phyloP scores from a whole-genome alignment of 2,797 vertebrate genomes.

The Huso huso region DNA sequence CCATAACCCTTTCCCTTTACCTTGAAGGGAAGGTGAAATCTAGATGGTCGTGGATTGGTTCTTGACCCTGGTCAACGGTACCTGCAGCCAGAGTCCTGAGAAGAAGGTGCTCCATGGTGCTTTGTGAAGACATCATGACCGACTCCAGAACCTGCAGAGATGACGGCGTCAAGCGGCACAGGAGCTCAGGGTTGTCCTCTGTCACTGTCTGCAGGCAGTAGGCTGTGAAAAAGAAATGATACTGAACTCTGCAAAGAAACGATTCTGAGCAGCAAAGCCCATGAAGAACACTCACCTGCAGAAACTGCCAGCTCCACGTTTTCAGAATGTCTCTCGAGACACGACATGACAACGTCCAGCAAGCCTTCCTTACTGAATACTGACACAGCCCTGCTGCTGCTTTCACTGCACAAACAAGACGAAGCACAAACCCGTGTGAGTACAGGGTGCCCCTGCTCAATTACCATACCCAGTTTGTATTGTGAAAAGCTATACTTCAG shows the following conservation, averaged over 20 bases:
- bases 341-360: slow-evolving; percentile 74
- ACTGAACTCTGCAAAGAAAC: neutral
- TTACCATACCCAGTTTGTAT: too few relatives aligned
- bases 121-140: slow-evolving; percentile 61
- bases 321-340: slow-evolving; percentile 71
- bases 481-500: too few relatives aligned
- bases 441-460: too few relatives aligned
- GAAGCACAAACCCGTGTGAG: too few relatives aligned
- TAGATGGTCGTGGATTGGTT: too few relatives aligned
- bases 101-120: slow-evolving; percentile 66
- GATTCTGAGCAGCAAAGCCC: neutral
- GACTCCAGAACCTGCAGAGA: slow-evolving; percentile 66
- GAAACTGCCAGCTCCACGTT: slow-evolving; percentile 81
- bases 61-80: slow-evolving; percentile 29
- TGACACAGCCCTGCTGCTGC: slow-evolving; percentile 74
- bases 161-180: slow-evolving; percentile 59
- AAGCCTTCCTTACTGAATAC: slow-evolving; percentile 87
- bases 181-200: slow-evolving; percentile 86
- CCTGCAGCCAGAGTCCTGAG: slow-evolving; percentile 82
- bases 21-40: too few relatives aligned
- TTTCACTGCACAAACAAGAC: slow-evolving; percentile 64
- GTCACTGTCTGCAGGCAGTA: slow-evolving; percentile 93
- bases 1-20: too few relatives aligned
- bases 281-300: slow-evolving; percentile 64
- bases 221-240: slow-evolving; percentile 49